Conservation (phyloP, 2,888 invertebrate genomes). For the Saturnia japonica region DNA sequence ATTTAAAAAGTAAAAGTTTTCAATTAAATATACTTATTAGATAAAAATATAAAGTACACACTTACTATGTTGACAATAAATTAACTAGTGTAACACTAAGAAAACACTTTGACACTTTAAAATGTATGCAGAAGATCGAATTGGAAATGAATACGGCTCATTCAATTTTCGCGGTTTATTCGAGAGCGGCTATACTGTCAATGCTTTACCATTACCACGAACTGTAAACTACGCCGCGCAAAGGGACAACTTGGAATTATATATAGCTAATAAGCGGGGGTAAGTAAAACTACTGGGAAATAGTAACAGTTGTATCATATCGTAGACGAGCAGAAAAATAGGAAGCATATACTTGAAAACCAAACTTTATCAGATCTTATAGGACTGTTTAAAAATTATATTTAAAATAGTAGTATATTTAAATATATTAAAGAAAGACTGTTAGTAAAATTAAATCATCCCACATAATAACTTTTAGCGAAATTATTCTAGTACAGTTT, state of each 20-base stretch:
- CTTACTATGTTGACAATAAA: neutral
- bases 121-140: slow-evolving; percentile 9
- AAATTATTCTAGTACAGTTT: no score
- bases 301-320: neutral
- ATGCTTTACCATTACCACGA: slow-evolving; percentile 36
- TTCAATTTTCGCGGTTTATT: slow-evolving; percentile 30
- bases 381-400: neutral
- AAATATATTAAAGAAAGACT: no score
- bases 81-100: neutral
- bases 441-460: no score
- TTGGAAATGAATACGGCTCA: slow-evolving; percentile 3
- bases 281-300: slow-evolving; percentile 24
- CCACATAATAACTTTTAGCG: no score
- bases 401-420: neutral
- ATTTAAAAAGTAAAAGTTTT: neutral
- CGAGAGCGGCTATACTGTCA: slow-evolving; percentile 42
- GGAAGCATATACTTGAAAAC: neutral
- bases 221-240: slow-evolving; percentile 53
- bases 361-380: neutral
- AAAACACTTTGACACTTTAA: slow-evolving; percentile 4
- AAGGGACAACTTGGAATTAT: slow-evolving; percentile 53
- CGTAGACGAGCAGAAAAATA: neutral
- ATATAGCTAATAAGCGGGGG: slow-evolving; percentile 51
- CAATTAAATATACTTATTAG: neutral
- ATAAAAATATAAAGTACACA: neutral